These are phyloP conservation scores for Sphenodon punctatus DNA, from an alignment of 2,797 vertebrate genomes.

Conservation along the genomic window DNA sequence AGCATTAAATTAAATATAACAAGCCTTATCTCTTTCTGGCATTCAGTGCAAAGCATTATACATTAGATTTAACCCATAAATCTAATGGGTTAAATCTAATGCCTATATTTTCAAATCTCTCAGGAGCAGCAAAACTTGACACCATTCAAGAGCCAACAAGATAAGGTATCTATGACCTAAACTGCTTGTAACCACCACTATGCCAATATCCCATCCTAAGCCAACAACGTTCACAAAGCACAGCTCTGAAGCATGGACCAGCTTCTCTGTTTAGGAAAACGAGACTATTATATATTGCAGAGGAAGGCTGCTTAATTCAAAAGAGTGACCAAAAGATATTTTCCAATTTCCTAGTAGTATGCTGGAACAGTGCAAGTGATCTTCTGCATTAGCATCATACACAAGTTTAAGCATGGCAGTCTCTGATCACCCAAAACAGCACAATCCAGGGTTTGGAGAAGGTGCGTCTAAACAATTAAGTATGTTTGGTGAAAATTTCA, in stretches of 20 bases:
- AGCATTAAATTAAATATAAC: constrained; percentile 40
- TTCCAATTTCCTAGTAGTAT: neutral
- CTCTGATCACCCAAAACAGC: too few species aligned
- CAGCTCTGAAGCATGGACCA: neutral
- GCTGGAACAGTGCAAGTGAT: neutral
- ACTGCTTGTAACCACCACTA: neutral
- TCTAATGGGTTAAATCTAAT: neutral
- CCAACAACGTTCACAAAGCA: neutral
- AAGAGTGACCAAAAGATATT: neutral
- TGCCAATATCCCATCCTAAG: neutral
- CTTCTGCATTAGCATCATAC: neutral
- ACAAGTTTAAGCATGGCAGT: neutral
- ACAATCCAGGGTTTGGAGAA: too few species aligned
- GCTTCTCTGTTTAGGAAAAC: neutral
- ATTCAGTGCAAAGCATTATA: neutral
- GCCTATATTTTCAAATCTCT: neutral
- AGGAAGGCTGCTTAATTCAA: neutral
- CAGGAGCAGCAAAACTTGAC: neutral
- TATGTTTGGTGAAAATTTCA: too few species aligned
- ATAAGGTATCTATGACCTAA: neutral
- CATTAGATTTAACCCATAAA: constrained; percentile 1
- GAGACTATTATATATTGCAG: neutral
- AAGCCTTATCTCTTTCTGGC: constrained; percentile 21
- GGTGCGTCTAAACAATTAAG: neutral
- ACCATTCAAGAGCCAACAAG: neutral